phyloP scores from a whole-genome alignment of 2,113 vertebrate genomes.

The Gallinago media region DNA sequence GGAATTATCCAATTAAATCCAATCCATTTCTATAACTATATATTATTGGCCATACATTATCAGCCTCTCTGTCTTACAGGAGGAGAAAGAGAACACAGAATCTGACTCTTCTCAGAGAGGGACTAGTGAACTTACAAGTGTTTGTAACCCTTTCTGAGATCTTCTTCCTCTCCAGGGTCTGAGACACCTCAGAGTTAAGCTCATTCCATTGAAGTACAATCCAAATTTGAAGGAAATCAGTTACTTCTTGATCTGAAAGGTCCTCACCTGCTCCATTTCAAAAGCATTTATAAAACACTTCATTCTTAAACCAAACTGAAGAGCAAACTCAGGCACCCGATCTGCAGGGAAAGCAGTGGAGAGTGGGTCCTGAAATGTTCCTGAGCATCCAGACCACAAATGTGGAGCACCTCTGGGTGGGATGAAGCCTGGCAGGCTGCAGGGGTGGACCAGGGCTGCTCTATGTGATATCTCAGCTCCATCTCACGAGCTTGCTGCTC shows the following conservation, averaged over 20 bases:
- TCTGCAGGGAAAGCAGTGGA: neutral
- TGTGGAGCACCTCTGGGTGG: neutral
- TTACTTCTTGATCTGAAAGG: neutral
- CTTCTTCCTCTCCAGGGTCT: neutral
- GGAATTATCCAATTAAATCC: neutral
- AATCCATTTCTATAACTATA: neutral
- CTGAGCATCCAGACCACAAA: neutral
- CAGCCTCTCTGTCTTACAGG: neutral
- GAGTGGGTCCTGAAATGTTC: neutral
- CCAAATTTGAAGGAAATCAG: neutral
- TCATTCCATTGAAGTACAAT: neutral
- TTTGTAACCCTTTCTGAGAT: neutral
- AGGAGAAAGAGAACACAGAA: neutral
- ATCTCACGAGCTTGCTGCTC: neutral
- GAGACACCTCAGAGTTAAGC: neutral
- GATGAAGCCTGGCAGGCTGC: neutral
- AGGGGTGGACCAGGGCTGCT: neutral
- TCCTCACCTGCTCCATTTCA: neutral
- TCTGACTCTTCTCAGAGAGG: neutral
- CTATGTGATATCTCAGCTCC: neutral
- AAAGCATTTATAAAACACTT: neutral
- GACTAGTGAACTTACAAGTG: neutral
- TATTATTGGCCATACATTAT: neutral
- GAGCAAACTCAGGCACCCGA: neutral
- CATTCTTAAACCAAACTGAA: neutral